These are phyloP conservation scores for Mesodorylaimus sp. DNA, from an alignment of 2,888 invertebrate genomes.

Conservation along the genomic window DNA sequence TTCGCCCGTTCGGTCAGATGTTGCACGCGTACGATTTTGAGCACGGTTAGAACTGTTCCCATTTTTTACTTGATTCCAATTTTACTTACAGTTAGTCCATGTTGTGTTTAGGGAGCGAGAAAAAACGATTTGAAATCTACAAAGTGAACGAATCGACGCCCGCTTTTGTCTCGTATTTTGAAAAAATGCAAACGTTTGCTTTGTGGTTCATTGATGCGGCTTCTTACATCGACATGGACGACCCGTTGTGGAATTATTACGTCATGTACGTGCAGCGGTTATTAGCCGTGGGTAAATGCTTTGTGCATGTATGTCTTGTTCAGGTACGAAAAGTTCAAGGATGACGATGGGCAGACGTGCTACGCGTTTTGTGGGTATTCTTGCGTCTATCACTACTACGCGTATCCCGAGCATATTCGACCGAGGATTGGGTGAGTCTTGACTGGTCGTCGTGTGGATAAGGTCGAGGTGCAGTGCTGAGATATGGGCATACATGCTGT, in stretches of 20 bases:
- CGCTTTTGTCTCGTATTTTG: conserved; percentile 58
- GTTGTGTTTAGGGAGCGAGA: not conserved
- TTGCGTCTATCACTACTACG: conserved; percentile 81
- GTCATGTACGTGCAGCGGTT: conserved; percentile 34
- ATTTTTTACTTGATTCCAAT: conserved; percentile 8
- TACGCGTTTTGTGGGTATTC: conserved; percentile 69
- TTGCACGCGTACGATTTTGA: conserved; percentile 32
- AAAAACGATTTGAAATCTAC: conserved; percentile 7
- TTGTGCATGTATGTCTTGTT: conserved; percentile 7
- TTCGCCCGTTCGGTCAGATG: conserved; percentile 55
- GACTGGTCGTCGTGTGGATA: not conserved
- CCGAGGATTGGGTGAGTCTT: conserved; percentile 52
- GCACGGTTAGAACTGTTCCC: not conserved
- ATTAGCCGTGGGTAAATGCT: not conserved
- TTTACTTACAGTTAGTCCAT: conserved; percentile 13
- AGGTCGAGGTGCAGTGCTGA: not conserved
- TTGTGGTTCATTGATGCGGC: conserved; percentile 92
- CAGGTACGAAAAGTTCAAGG: conserved; percentile 35
- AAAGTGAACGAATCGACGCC: conserved; percentile 35
- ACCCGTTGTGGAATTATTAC: conserved; percentile 57
- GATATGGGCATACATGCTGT: not conserved
- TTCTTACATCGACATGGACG: conserved; percentile 74
- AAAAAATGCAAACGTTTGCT: conserved; percentile 68
- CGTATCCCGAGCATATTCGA: conserved; percentile 64
- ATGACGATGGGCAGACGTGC: conserved; percentile 34